Evolutionary conservation across 2,888 invertebrate species (phyloP), one percentile per base, ranked within the genome.

Genomic region (Mimumesa dahlbomi): DNA sequence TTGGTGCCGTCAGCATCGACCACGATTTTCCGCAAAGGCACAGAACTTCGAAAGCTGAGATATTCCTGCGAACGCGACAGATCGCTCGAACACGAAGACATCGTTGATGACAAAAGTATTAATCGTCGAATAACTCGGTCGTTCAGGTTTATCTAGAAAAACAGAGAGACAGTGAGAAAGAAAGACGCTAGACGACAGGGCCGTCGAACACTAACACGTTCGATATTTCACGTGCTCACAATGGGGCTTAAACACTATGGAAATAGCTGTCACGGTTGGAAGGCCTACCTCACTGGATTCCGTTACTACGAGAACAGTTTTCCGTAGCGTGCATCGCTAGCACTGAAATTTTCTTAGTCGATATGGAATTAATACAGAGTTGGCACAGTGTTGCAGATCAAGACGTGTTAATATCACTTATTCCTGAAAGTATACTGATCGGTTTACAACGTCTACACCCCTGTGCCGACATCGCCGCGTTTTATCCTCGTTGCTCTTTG

Each of bases 1-100:
- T 95, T 95, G 50, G 93, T 92, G 57, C 93, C 92, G 86, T 95
- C 94, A 42, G 93, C 92, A 89, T 97, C 97, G 25, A 97, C 95
- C 50, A 94, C 92, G 67, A 95, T 93, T 91, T 94, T 94, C 81
- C 93, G 91, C 40, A 95, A 90, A 2, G 95, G 94, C 64, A 95
- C 92, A 80, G 93, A 94, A 84, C 95, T 94, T 75, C 95, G 91
- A 88, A 95, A 96, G 89, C 95, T 95, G 53, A 94, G 90, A 90
- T 96, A 96, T 89, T 95, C 95, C 82, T 92, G 93, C 7, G 94
- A 94, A 81, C 93, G 93, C 2, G 94, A 94, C 82, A 95, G 90
- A 84, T 94, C 94, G 90, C 94, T 94, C 48, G 93, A 88, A 83
- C 91, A 93, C 89, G 93, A 93, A 50, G 70, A 79, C 79, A 79